These are phyloP conservation scores for Clunio marinus DNA, from an alignment of 2,888 invertebrate species.

Conservation along the genomic window DNA sequence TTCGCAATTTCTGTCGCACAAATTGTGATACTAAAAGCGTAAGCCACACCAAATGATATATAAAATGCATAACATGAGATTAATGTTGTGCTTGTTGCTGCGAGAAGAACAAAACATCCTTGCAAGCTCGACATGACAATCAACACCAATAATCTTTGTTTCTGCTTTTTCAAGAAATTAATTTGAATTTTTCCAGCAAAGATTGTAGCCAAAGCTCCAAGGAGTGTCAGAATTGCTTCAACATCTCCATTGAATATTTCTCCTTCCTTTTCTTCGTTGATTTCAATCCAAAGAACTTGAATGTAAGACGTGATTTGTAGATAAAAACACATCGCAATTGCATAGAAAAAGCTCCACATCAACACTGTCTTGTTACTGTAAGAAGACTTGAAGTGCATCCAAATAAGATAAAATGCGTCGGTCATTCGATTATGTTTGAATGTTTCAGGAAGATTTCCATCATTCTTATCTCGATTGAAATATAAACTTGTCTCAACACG, in stretches of 20 bases:
- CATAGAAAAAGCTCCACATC: conserved; percentile 74
- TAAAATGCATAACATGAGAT: conserved; percentile 72
- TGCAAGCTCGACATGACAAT: conserved; percentile 55
- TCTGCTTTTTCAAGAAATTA: conserved; percentile 43
- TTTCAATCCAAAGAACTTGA: conserved; percentile 66
- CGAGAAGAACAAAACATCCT: conserved; percentile 56
- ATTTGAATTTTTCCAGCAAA: conserved; percentile 51
- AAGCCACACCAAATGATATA: conserved; percentile 69
- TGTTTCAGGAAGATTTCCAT: neutral
- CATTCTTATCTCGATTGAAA: conserved; percentile 52
- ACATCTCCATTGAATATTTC: conserved; percentile 69
- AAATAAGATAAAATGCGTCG: conserved; percentile 50
- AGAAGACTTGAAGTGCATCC: conserved; percentile 58
- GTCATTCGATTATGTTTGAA: conserved; percentile 15
- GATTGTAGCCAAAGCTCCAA: conserved; percentile 61
- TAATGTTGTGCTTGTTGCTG: conserved; percentile 58
- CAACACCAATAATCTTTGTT: conserved; percentile 52
- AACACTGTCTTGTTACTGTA: conserved; percentile 59
- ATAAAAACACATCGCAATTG: conserved; percentile 66
- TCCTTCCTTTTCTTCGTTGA: conserved; percentile 49
- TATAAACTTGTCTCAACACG: conserved; percentile 61
- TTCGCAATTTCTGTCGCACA: conserved; percentile 85
- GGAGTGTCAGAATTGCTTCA: conserved; percentile 68
- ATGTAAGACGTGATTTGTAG: conserved; percentile 66
- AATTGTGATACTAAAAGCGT: conserved; percentile 75